Evolutionary conservation across 2,113 vertebrate genomes (phyloP).

Genomic region (Ailuropoda melanoleuca): DNA sequence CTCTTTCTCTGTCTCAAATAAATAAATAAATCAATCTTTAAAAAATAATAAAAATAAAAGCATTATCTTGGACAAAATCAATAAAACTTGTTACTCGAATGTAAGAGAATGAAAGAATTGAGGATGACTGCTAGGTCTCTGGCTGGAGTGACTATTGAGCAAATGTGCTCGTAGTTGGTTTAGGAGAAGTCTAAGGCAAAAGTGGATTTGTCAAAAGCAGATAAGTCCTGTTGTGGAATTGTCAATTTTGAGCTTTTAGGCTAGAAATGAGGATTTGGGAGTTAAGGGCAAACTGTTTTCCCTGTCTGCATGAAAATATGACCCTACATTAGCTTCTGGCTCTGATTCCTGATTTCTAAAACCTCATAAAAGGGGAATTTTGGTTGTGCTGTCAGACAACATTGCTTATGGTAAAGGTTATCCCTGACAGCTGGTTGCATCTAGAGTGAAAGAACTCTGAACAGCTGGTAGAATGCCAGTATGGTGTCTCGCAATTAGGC

Average conservation of each 20-base stretch:
- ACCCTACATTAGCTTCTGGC: not conserved
- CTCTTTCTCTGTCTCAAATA: too few species aligned
- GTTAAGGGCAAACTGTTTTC: not conserved
- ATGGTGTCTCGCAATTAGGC: not conserved
- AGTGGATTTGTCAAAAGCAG: not conserved
- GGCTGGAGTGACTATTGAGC: not conserved
- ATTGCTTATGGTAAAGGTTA: not conserved
- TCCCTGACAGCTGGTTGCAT: not conserved
- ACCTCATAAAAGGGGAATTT: not conserved
- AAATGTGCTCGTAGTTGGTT: not conserved
- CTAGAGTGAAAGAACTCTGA: not conserved
- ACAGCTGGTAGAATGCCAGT: not conserved
- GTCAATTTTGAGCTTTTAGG: not conserved
- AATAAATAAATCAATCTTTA: not conserved
- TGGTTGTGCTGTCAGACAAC: not conserved
- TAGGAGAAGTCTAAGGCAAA: not conserved
- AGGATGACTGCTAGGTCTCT: not conserved
- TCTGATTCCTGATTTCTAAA: not conserved
- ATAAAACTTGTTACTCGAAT: not conserved
- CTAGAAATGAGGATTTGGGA: not conserved
- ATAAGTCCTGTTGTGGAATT: not conserved
- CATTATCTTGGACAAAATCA: not conserved
- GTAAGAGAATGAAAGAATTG: not conserved
- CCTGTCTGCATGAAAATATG: not conserved
- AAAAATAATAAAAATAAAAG: not conserved